Evolutionary conservation across 2,888 invertebrate species (phyloP).

Genomic region (Eretmocerus hayati): DNA sequence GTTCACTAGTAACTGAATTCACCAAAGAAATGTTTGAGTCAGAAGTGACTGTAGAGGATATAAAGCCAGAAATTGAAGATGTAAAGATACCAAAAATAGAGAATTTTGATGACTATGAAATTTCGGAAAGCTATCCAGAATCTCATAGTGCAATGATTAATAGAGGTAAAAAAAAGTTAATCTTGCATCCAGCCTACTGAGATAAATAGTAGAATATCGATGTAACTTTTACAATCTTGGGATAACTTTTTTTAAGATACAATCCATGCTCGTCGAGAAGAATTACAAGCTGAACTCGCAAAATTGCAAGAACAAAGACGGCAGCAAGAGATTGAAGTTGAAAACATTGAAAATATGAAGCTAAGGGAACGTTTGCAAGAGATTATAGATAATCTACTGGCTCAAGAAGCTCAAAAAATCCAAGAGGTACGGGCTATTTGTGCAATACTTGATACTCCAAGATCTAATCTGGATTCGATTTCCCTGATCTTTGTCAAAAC

Average conservation of each 20-base stretch:
- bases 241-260: conserved; percentile 36
- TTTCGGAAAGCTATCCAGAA: conserved; percentile 16
- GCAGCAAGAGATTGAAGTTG: conserved; percentile 76
- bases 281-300: conserved; percentile 65
- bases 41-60: conserved; percentile 26
- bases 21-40: conserved; percentile 56
- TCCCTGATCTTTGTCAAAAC: no score
- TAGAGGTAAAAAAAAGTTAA: conserved; percentile 19
- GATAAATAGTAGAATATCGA: no score
- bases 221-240: no score
- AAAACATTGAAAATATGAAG: conserved; percentile 77
- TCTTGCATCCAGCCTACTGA: no score
- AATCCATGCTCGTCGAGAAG: conserved; percentile 60
- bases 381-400: conserved; percentile 67
- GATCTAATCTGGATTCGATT: no score
- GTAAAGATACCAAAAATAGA: conserved; percentile 23
- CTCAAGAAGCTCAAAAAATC: conserved; percentile 70
- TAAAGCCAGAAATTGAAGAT: conserved; percentile 31
- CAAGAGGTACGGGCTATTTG: conserved; percentile 65
- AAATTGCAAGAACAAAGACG: conserved; percentile 67
- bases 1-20: conserved; percentile 55
- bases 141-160: conserved; percentile 18
- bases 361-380: conserved; percentile 76
- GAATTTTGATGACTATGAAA: conserved; percentile 16
- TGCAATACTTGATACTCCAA: no score